phyloP scores from a whole-genome alignment of 1,140 invertebrate species.

The Leptinotarsa defecta region DNA sequence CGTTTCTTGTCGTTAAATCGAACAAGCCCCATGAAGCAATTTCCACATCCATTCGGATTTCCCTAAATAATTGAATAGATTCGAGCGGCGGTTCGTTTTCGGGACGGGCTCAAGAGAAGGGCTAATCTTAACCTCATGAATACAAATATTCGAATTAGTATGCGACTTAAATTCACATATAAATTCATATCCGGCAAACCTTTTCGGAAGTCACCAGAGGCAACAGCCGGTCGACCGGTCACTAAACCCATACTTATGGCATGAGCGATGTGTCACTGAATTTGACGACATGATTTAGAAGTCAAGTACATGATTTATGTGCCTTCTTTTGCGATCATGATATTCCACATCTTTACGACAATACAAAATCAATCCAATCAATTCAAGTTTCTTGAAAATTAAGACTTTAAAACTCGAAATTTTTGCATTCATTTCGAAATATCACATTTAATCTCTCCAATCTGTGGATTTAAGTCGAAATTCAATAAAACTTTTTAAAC shows the following conservation, averaged over 20 bases:
- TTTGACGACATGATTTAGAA: not conserved
- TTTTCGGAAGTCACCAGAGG: not conserved
- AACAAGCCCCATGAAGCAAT: constrained; percentile 22
- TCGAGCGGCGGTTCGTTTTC: constrained; percentile 10
- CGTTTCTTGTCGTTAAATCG: constrained; percentile 19
- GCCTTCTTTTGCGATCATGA: too few relatives aligned
- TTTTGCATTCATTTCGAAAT: too few relatives aligned
- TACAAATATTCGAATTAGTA: constrained; percentile 38
- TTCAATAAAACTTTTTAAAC: too few relatives aligned
- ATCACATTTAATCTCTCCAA: too few relatives aligned
- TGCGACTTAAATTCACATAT: constrained; percentile 26
- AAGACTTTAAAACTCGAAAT: too few relatives aligned
- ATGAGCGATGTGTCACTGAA: not conserved
- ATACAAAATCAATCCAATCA: too few relatives aligned
- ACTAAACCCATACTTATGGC: constrained; percentile 12
- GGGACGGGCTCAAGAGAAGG: not conserved
- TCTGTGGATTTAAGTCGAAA: too few relatives aligned
- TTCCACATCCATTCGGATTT: constrained; percentile 24
- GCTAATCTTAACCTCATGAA: constrained; percentile 35
- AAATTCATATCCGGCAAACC: constrained; percentile 32
- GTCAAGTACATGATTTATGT: too few relatives aligned
- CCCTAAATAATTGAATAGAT: constrained; percentile 25
- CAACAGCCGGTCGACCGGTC: constrained; percentile 7
- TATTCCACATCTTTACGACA: too few relatives aligned
- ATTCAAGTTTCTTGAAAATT: too few relatives aligned